Evolutionary conservation across 2,888 invertebrate genomes (phyloP).

Genomic region (Netelia fuscicornis): DNA sequence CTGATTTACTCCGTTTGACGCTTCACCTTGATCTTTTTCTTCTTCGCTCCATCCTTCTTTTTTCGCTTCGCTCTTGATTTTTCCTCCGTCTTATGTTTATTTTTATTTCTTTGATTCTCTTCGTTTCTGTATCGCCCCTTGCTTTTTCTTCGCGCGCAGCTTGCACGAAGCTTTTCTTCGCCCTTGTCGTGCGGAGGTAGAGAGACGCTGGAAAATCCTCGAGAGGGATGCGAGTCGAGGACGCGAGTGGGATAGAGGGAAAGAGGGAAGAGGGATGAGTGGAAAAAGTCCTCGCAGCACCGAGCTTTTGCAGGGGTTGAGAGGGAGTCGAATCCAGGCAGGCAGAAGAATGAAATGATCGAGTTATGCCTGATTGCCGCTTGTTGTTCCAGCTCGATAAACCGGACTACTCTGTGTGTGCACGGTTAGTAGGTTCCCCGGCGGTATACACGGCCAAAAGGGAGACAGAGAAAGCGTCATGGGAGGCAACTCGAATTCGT

Average conservation of each 20-base stretch:
- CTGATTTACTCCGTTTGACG: too few relatives aligned
- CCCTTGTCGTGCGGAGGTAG: not conserved
- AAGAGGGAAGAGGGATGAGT: constrained; percentile 28
- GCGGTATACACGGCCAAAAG: constrained; percentile 50
- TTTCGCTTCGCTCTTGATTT: constrained; percentile 8
- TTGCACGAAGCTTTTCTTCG: constrained; percentile 21
- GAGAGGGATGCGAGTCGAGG: constrained; percentile 3
- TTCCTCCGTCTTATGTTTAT: not conserved
- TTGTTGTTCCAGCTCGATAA: constrained; percentile 83
- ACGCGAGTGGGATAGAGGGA: not conserved
- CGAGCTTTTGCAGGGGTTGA: constrained; percentile 57
- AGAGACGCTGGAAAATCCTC: constrained; percentile 14
- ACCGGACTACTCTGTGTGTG: constrained; percentile 76
- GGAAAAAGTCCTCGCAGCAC: constrained; percentile 47
- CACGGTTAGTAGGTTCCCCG: constrained; percentile 73
- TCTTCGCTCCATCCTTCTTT: not conserved
- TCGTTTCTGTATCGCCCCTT: not conserved
- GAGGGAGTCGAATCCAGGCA: constrained; percentile 73
- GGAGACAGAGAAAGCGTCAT: constrained; percentile 33
- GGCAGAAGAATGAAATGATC: constrained; percentile 82
- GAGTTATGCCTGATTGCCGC: constrained; percentile 83
- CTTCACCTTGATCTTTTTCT: not conserved
- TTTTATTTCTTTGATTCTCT: constrained; percentile 9
- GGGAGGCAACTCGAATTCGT: constrained; percentile 55
- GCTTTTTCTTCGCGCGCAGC: constrained; percentile 11